These are phyloP conservation scores for Tillus elongatus DNA, from an alignment of 2,888 invertebrate species.

Conservation along the genomic window DNA sequence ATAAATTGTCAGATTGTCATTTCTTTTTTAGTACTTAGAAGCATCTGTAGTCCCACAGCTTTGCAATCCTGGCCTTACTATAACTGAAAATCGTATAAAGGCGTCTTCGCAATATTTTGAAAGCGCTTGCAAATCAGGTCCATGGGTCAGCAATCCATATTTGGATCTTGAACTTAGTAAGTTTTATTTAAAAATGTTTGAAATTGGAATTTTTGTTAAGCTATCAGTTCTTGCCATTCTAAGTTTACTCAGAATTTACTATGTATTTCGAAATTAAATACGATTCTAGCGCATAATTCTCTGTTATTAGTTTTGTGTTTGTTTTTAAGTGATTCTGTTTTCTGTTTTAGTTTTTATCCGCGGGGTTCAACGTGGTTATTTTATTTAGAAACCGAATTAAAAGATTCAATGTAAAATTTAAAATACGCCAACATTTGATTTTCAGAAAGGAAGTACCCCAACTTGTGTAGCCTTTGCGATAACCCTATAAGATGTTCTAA, in stretches of 20 bases:
- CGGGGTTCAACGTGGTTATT: not conserved
- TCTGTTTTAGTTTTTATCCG: not conserved
- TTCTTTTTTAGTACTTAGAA: conserved; percentile 58
- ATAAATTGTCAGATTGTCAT: not conserved
- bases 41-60: conserved; percentile 58
- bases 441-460: conserved; percentile 54
- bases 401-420: not conserved
- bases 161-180: conserved; percentile 61
- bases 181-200: conserved; percentile 27
- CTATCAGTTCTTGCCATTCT: too few relatives aligned
- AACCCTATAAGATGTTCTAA: conserved; percentile 51
- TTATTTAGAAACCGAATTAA: not conserved
- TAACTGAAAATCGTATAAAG: conserved; percentile 69
- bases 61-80: conserved; percentile 59
- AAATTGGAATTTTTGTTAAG: not conserved
- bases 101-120: conserved; percentile 67
- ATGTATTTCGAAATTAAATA: not conserved
- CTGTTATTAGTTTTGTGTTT: not conserved
- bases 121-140: conserved; percentile 76
- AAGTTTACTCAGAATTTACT: too few relatives aligned
- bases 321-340: too few relatives aligned
- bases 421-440: conserved; percentile 9
- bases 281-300: too few relatives aligned
- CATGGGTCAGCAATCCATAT: conserved; percentile 62
- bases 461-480: conserved; percentile 65